phyloP scores from a whole-genome alignment of 2,113 vertebrate species.

The Acinonyx jubatus region DNA sequence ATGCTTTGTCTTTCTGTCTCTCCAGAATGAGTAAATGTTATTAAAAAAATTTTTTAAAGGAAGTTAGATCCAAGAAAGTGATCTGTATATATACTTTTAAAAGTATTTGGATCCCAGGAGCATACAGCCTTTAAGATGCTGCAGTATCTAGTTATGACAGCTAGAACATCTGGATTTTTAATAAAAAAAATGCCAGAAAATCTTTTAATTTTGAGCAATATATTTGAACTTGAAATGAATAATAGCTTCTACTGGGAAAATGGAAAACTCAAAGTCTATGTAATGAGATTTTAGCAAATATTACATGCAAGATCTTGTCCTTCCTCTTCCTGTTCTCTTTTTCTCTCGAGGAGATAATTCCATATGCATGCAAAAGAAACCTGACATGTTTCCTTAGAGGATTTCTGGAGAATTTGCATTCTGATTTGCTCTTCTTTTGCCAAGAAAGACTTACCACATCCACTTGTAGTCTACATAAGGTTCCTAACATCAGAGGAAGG shows the following conservation, averaged over 20 bases:
- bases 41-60: neutral
- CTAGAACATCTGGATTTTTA: neutral
- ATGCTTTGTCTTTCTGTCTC: too few relatives aligned
- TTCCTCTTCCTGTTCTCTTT: neutral
- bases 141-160: neutral
- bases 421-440: neutral
- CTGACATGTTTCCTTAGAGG: neutral
- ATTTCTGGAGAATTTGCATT: neutral
- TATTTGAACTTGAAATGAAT: slow-evolving; percentile 49
- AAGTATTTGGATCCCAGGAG: neutral
- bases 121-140: neutral
- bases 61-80: neutral
- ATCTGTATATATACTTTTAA: neutral
- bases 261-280: neutral
- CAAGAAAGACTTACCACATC: neutral
- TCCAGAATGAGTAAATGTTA: too few relatives aligned
- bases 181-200: neutral
- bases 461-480: neutral
- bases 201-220: neutral
- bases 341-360: neutral
- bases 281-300: slow-evolving; percentile 61
- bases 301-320: neutral
- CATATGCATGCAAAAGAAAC: neutral
- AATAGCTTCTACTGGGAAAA: slow-evolving; percentile 32
- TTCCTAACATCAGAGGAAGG: neutral